Evolutionary conservation across 1,140 invertebrate species (phyloP).

Genomic region (Euura lappo): DNA sequence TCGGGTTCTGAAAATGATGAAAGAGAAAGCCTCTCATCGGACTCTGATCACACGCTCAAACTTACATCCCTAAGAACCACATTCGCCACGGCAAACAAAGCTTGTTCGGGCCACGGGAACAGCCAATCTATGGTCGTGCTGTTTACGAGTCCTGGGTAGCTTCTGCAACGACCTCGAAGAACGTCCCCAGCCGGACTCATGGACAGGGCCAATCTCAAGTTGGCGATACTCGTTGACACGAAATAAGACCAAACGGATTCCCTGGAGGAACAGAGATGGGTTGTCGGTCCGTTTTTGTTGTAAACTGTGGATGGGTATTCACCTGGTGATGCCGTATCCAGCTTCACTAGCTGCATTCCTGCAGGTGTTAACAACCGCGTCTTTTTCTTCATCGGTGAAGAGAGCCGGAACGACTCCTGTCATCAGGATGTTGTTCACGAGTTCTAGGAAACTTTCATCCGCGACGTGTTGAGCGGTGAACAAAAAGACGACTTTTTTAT

Average conservation of each 20-base stretch:
- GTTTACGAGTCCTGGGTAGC: conserved; percentile 90
- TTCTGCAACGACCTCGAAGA: conserved; percentile 81
- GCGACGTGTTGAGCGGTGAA: conserved; percentile 82
- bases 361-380: conserved; percentile 72
- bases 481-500: conserved; percentile 81
- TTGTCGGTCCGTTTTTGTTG: background rate
- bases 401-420: conserved; percentile 84
- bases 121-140: conserved; percentile 95
- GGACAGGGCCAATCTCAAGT: conserved; percentile 87
- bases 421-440: conserved; percentile 90
- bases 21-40: conserved; percentile 10
- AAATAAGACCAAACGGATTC: conserved; percentile 88
- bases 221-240: conserved; percentile 74
- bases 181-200: conserved; percentile 88
- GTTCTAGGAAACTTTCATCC: conserved; percentile 83
- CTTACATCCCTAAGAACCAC: conserved; percentile 73
- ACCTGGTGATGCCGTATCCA: conserved; percentile 75
- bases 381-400: conserved; percentile 87
- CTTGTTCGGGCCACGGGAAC: conserved; percentile 89
- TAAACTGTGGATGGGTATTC: conserved; percentile 35
- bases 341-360: conserved; percentile 71
- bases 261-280: conserved; percentile 51
- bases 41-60: conserved; percentile 21
- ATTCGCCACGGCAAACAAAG: conserved; percentile 83
- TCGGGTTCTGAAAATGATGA: conserved; percentile 54